Conservation (phyloP, 1,140 invertebrate species). For the Eciton burchellii region DNA sequence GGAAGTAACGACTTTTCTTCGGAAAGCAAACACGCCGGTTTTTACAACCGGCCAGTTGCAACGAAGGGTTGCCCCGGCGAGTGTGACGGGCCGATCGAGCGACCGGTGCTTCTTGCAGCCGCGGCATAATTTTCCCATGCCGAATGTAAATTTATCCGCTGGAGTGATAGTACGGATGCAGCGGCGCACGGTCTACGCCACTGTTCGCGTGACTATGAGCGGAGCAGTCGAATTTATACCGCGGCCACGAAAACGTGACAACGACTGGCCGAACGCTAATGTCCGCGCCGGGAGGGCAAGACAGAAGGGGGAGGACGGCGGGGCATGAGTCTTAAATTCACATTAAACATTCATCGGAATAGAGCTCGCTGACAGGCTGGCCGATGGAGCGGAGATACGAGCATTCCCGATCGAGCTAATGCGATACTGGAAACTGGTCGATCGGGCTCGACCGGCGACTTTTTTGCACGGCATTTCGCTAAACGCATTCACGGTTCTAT, state of each 20-base stretch:
- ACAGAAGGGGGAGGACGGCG: not conserved
- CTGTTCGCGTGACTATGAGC: constrained; percentile 73
- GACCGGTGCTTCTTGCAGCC: constrained; percentile 57
- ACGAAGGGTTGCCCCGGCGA: not conserved
- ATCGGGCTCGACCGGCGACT: constrained; percentile 30
- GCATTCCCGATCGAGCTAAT: constrained; percentile 70
- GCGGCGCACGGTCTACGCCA: constrained; percentile 46
- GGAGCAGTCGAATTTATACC: constrained; percentile 66
- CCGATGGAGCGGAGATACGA: constrained; percentile 67
- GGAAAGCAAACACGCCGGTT: constrained; percentile 46
- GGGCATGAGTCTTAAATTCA: constrained; percentile 70
- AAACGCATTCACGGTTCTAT: constrained; percentile 27
- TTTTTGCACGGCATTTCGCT: constrained; percentile 45
- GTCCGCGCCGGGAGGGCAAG: constrained; percentile 36
- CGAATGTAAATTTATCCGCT: constrained; percentile 69
- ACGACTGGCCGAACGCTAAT: constrained; percentile 56
- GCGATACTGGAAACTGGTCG: constrained; percentile 73
- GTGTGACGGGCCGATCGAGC: not conserved
- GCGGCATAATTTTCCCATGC: constrained; percentile 66
- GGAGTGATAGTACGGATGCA: not conserved
- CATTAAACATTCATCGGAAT: constrained; percentile 73
- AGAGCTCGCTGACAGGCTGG: constrained; percentile 63
- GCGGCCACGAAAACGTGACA: constrained; percentile 72
- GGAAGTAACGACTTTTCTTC: constrained; percentile 37
- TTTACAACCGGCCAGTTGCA: constrained; percentile 34